phyloP scores from a whole-genome alignment of 2,888 invertebrate genomes.

The Oeneis ivallda region DNA sequence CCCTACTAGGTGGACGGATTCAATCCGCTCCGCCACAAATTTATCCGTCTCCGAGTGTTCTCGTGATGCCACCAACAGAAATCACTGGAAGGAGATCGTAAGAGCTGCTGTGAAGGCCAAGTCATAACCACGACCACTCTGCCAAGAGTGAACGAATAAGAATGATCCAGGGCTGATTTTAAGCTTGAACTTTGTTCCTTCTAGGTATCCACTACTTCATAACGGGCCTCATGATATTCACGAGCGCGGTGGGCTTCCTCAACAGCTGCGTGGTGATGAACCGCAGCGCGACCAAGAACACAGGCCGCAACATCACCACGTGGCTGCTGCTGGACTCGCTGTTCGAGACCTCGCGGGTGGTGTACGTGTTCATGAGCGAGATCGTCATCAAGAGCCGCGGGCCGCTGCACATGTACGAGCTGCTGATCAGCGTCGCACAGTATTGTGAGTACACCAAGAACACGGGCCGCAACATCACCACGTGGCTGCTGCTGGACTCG shows the following conservation, averaged over 20 bases:
- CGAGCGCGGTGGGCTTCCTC: conserved; percentile 66
- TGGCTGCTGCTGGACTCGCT: conserved; percentile 69
- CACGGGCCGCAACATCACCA: conserved; percentile 61
- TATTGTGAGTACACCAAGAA: conserved; percentile 60
- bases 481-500: conserved; percentile 68
- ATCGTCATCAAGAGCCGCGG: conserved; percentile 64
- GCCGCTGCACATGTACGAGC: conserved; percentile 61
- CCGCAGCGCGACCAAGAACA: conserved; percentile 54
- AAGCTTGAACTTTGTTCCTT: background rate
- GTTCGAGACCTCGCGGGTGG: conserved; percentile 69
- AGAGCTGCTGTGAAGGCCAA: too few species aligned
- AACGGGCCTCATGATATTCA: conserved; percentile 60
- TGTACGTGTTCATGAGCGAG: conserved; percentile 69
- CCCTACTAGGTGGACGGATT: too few species aligned
- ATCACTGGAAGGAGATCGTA: too few species aligned
- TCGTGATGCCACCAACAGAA: too few species aligned
- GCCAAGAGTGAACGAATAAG: too few species aligned
- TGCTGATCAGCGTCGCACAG: conserved; percentile 65
- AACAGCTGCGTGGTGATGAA: conserved; percentile 68
- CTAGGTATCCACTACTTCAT: conserved; percentile 70
- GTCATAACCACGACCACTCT: too few species aligned
- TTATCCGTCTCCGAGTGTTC: too few species aligned
- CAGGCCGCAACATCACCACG: conserved; percentile 61
- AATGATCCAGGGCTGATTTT: too few species aligned
- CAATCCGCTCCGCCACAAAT: too few species aligned